Base-by-base conservation (phyloP, 2,113 vertebrate species). In the Microtus pennsylvanicus region DNA sequence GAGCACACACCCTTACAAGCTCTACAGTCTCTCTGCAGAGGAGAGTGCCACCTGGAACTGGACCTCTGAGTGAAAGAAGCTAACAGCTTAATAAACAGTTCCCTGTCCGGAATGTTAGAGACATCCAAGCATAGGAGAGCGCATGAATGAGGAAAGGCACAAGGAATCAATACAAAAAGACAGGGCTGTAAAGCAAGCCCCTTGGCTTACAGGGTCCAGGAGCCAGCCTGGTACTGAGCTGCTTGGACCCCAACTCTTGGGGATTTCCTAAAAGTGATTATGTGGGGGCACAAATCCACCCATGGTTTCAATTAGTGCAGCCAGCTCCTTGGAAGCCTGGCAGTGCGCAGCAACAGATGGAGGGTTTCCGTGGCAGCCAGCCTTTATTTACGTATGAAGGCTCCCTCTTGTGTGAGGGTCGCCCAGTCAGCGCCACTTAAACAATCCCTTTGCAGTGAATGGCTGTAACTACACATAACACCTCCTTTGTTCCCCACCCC, bases 361-460 rank as follows among this genome's bases (percentile, higher is more conserved):
- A 97, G 93, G 94, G 88, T 87, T 97, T 97, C 92, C 50, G 52
- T 0, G 55, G 92, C 85, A 93, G 97, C 65, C 96, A 75, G 96
- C 92, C 87, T 98, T 97, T 97, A 96, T 97, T 98, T 94, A 81
- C 6, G 72, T 93, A 78, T 97, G 96, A 98, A 97, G 96, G 96
- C 94, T 96, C 88, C 69, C 96, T 96, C 97, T 97, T 97, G 97
- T 97, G 96, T 96, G 93, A 93, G 94, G 93, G 96, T 94, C 55
- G 7, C 61, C 52, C 3, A 63, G 93, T 83, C 90, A 97, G 81
- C 93, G 78, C 96, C 95, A 97, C 97, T 97, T 98, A 97, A 98
- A 97, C 97, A 98, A 97, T 97, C 95, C 94, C 95, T 96, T 97
- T 96, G 94, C 97, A 94, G 85, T 97, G 97, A 98, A 97, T 97